Evolutionary conservation across 2,888 invertebrate species (phyloP), one percentile per base, ranked within the genome.

Genomic region (Meliscaeva auricollis): DNA sequence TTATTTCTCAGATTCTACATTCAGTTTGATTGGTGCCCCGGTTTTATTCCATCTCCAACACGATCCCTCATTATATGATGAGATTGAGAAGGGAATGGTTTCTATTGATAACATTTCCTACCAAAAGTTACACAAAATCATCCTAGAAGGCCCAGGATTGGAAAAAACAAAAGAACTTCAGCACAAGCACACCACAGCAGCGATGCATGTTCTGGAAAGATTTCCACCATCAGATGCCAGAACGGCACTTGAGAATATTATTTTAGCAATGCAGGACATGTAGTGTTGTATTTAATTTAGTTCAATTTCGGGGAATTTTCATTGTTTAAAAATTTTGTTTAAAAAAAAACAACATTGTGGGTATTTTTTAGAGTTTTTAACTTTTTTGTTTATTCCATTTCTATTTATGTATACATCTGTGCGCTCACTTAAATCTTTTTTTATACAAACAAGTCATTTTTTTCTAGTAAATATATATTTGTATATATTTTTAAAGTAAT

Each of bases 171-270:
- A 95, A 90, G 94, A 94, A 26, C 91, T 97, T 26, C 96, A 96
- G 88, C 94, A 94, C 38, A 95, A 95, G 88, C 97, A 97, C 92
- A 96, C 95, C 15, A 94, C 94, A 50, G 94, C 95, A 79, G 97
- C 97, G 0, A 94, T 96, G 89, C 94, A 94, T 81, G 95, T 96
- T 9, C 93, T 98, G 22, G 94, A 94, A 88, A 94, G 94, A 87
- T 96, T 98, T 90, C 96, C 96, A 66, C 93, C 95, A 88, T 96
- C 96, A 73, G 97, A 97, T 92, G 97, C 98, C 0, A 93, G 96
- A 83, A 96, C 96, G 26, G 98, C 97, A 0, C 93, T 98, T 69
- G 94, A 95, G 69, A 98, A 98, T 91, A 98, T 98, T 88, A 96
- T 97, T 62, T 94, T 95, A 5, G 97, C 97, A 9, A 96, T 97